Conservation (phyloP, 2,797 vertebrate species). For the Enteromius radiatus region DNA sequence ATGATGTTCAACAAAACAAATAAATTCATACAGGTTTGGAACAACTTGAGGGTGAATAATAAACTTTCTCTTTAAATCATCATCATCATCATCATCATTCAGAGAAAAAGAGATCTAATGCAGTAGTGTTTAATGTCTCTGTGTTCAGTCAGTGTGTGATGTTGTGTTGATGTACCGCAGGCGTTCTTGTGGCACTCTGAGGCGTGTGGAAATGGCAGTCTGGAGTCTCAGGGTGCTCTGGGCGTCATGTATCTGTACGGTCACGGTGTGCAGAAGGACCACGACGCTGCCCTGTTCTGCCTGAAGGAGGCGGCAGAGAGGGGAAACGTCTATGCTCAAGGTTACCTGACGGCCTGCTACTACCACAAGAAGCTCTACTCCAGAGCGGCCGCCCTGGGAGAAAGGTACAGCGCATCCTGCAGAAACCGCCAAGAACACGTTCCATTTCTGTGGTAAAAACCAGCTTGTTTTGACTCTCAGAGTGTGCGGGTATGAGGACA, state of each 20-base stretch:
- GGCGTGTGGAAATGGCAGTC: slow-evolving; percentile 81
- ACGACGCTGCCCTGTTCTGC: slow-evolving; percentile 72
- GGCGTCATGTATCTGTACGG: slow-evolving; percentile 83
- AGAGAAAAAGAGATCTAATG: neutral
- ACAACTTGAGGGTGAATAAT: neutral
- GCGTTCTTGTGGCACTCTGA: slow-evolving; percentile 86
- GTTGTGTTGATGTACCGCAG: slow-evolving; percentile 59
- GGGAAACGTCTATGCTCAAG: slow-evolving; percentile 82
- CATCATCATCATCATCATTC: neutral
- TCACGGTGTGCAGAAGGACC: slow-evolving; percentile 69
- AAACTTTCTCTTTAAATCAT: neutral
- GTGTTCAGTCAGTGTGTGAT: neutral
- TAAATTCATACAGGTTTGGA: neutral
- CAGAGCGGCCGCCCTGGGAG: slow-evolving; percentile 74
- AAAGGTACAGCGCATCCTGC: slow-evolving; percentile 67
- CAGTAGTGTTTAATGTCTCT: neutral
- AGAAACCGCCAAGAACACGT: neutral
- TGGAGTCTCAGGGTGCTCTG: slow-evolving; percentile 83
- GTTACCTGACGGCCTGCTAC: slow-evolving; percentile 79
- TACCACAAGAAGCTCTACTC: slow-evolving; percentile 80
- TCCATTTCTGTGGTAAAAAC: neutral
- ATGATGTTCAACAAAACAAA: too few species aligned
- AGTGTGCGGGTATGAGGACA: slow-evolving; percentile 68
- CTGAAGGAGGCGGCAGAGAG: slow-evolving; percentile 75
- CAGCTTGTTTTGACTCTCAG: slow-evolving; percentile 60